Evolutionary conservation across 1,140 invertebrate genomes (phyloP).

Genomic region (Diachasmimorpha longicaudata): DNA sequence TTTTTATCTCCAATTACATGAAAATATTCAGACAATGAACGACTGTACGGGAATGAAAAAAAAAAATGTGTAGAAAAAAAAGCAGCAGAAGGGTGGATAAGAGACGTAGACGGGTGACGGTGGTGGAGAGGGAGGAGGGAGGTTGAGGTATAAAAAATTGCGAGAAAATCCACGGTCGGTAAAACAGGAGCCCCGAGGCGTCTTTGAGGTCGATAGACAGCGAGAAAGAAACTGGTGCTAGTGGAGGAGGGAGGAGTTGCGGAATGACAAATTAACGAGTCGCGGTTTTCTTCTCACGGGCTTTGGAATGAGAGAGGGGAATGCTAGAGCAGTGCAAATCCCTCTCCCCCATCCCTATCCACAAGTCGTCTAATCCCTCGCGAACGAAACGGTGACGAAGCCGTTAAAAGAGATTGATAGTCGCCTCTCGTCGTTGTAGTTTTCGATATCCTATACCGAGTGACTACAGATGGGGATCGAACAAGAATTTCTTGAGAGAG

Average conservation of each 20-base stretch:
- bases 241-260: slow-evolving; percentile 1
- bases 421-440: slow-evolving; percentile 14
- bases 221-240: slow-evolving; percentile 7
- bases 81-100: background rate
- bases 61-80: background rate
- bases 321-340: slow-evolving; percentile 30
- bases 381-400: slow-evolving; percentile 38
- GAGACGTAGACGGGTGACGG: background rate
- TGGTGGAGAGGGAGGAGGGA: background rate
- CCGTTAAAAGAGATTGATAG: slow-evolving; percentile 46
- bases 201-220: slow-evolving; percentile 23
- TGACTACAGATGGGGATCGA: background rate
- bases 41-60: slow-evolving; percentile 4
- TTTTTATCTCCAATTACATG: slow-evolving; percentile 20
- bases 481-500: background rate
- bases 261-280: slow-evolving; percentile 48
- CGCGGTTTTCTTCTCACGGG: slow-evolving; percentile 36
- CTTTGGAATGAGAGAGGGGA: slow-evolving; percentile 9
- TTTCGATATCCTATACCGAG: background rate
- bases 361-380: slow-evolving; percentile 10
- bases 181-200: slow-evolving; percentile 24
- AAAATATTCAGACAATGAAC: slow-evolving; percentile 20
- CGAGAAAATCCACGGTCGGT: background rate
- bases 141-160: slow-evolving; percentile 1
- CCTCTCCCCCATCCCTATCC: slow-evolving; percentile 8